Base-by-base conservation (phyloP, 2,888 invertebrate genomes). In the Eupithecia exiguata region DNA sequence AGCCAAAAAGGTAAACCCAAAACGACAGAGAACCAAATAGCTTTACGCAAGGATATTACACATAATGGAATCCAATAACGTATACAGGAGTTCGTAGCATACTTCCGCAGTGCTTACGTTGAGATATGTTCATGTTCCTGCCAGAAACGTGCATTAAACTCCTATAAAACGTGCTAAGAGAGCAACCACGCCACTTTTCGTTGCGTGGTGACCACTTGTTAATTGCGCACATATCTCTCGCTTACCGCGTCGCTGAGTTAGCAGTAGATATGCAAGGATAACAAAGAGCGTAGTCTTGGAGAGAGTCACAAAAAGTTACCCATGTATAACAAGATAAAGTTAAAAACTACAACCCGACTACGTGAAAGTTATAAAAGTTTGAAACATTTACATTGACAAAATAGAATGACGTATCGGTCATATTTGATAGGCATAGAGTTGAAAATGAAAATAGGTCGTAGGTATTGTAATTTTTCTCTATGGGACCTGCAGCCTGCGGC, bases 21-120 rank as follows among this genome's bases (percentile, higher is more conserved):
- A 69, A 72, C 65, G 63, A 53, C 58, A 65, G 79, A 74, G 76
- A 77, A 76, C 76, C 77, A 73, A 80, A 78, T 75, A 72, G 74
- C 69, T 65, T 40, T 40, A 40, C 69, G 65, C 70, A 74, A 36
- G 65, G 38, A 65, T 65, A 65, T 38, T 21, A 21, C 65, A 62
- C 62, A 49, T 67, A 61, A 66, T 43, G 65, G 66, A 46, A 65
- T 65, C 65, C 65, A 40, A 65, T 65, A 40, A 14, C 14, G 65
- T 65, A 21, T 5, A 38, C n/a, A n/a, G 36, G 21, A 21, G 21
- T 5, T 38, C 21, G 21, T 10, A 65, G 65, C 65, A 65, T 40
- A 21, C 65, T 36, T 35, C 30, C 36, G 35, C 30, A 36, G 36
- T 63, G 36, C 40, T 6, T 65, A 65, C 63, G 38, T n/a, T 65